Base-by-base conservation (phyloP, 2,888 invertebrate species). In the Lithophane leautieri region DNA sequence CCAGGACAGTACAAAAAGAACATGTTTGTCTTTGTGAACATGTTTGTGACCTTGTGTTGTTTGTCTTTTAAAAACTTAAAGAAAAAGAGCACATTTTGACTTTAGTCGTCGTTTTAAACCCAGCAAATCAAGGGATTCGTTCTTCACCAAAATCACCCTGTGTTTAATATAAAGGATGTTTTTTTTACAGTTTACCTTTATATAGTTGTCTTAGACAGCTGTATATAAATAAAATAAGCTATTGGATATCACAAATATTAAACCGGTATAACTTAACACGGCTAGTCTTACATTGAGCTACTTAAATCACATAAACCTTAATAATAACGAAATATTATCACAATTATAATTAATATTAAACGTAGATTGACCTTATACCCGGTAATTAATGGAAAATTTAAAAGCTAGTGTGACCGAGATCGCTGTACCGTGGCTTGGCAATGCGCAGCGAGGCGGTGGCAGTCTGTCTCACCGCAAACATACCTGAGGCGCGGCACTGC, bases 231-330 rank as follows among this genome's bases (percentile, higher is more conserved):
- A 34, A 73, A 44, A 54, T n/a, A 44, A 75, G 47, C 14, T 8
- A n/a, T 50, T 71, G n/a, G 22, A 84, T 75, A 84, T 69, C 81
- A 82, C 81, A 68, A 84, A 56, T 70, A 67, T 74, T 40, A 52
- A 34, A 40, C 34, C 12, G 12, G 22, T 52, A 61, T 25, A 52
- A 79, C 47, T 62, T 60, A 69, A 66, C 62, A 73, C 58, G 7
- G 14, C 50, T 65, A 78, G 68, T 81, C 60, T 58, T 80, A 67
- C 58, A 60, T 81, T 81, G 84, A 81, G 84, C 81, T 75, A 70
- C 44, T 50, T 42, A 7, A 67, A 70, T 65, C 28, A 66, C 44
- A 61, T 72, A 60, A 34, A 44, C 34, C 44, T 22, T 16, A n/a
- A 67, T 14, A 42, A 47, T 28, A 70, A 76, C 47, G 8, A 44